Evolutionary conservation across 2,113 vertebrate genomes (phyloP).

Genomic region (Podarcis raffonei): DNA sequence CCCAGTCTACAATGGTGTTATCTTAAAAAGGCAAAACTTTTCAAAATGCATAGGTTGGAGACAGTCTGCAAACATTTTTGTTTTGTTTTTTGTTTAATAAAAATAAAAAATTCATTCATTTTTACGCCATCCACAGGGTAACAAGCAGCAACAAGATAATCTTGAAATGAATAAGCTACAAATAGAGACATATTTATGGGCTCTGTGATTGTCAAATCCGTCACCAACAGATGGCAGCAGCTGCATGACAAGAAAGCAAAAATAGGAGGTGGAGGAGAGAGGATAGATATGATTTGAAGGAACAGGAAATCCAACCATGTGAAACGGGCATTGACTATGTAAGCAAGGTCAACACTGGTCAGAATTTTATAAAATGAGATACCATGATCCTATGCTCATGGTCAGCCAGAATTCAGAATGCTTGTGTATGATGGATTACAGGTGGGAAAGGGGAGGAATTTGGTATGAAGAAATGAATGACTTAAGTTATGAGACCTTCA

Average conservation of each 20-base stretch:
- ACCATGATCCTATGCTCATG: background rate
- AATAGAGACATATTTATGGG: background rate
- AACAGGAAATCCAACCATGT: background rate
- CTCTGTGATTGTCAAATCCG: background rate
- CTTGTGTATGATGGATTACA: background rate
- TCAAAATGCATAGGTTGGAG: background rate
- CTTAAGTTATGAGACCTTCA: background rate
- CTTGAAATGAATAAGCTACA: background rate
- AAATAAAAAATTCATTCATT: background rate
- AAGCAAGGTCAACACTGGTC: background rate
- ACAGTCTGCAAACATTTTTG: background rate
- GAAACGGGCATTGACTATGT: rapidly evolving
- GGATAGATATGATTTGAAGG: background rate
- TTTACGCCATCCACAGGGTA: background rate
- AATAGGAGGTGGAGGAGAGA: background rate
- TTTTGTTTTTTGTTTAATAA: background rate
- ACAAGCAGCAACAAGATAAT: background rate
- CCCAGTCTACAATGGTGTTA: background rate
- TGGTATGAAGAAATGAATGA: background rate
- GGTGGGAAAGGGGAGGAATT: background rate
- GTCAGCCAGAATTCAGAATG: background rate
- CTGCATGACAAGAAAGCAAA: slow-evolving; percentile 4
- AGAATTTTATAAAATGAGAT: background rate
- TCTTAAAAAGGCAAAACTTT: background rate
- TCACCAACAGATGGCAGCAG: slow-evolving; percentile 65